Evolutionary conservation across 30 jellyfish, hydroid and myxozoan genomes (phyloP).

Genomic region (Aurelia aurita): DNA sequence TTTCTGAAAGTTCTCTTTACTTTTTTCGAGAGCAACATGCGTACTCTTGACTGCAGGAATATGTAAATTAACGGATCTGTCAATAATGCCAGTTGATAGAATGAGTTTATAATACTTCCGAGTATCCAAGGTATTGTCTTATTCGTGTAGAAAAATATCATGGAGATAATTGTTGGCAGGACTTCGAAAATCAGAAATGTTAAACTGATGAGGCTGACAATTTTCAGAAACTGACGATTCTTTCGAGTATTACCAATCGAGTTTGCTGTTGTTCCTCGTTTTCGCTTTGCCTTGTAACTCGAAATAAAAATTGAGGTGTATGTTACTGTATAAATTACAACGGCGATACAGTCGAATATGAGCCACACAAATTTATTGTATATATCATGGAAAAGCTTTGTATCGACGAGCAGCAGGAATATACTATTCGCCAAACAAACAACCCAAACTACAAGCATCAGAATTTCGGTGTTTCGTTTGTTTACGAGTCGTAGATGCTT

Average conservation of each 20-base stretch:
- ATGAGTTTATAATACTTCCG: conserved; percentile 7
- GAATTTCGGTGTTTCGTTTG: neutral
- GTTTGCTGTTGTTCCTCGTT: conserved; percentile 3
- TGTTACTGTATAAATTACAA: conserved; percentile 21
- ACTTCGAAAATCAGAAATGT: conserved; percentile 55
- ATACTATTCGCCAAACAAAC: conserved; percentile 27
- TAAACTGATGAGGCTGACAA: conserved; percentile 41
- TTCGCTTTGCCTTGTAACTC: neutral
- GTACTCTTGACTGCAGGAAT: conserved; percentile 48
- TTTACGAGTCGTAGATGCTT: conserved; percentile 33
- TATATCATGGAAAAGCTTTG: conserved; percentile 6
- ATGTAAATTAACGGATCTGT: conserved; percentile 58
- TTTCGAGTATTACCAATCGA: neutral
- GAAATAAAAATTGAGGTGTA: conserved; percentile 28
- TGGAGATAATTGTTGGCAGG: conserved; percentile 17
- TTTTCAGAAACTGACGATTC: conserved; percentile 31
- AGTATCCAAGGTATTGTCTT: conserved; percentile 5
- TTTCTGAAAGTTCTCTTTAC: neutral
- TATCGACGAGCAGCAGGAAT: conserved; percentile 15
- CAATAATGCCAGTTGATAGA: conserved; percentile 27
- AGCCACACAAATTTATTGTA: conserved; percentile 54
- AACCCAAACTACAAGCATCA: conserved; percentile 24
- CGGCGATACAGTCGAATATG: conserved; percentile 40
- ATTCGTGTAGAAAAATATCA: conserved; percentile 1
- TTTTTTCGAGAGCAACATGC: conserved; percentile 18